These are phyloP conservation scores for Clostera curtula DNA, from an alignment of 2,888 invertebrate species.

Conservation along the genomic window DNA sequence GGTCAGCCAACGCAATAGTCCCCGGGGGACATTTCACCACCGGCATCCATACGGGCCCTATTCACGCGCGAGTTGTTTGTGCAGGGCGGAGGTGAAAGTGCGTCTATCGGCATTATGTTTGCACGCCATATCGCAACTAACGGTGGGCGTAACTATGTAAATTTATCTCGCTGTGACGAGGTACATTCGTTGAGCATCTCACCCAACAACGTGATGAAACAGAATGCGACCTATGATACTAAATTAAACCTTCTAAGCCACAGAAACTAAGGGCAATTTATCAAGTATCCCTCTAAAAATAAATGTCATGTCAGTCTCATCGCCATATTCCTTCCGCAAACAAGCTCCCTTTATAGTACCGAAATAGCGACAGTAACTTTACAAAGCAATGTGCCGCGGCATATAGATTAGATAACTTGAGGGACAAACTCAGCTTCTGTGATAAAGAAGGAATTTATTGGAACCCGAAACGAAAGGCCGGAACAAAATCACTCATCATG, in stretches of 20 bases:
- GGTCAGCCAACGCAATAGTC: slow-evolving; percentile 8
- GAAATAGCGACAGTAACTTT: slow-evolving; percentile 19
- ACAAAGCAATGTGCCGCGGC: slow-evolving; percentile 26
- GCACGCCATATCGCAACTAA: slow-evolving; percentile 30
- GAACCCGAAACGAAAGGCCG: slow-evolving; percentile 3
- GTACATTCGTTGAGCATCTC: slow-evolving; percentile 15
- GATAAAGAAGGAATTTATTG: slow-evolving; percentile 17
- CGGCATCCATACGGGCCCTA: slow-evolving; percentile 24
- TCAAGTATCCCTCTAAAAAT: no score
- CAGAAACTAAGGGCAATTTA: neutral
- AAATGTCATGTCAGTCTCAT: no score
- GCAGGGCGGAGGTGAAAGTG: slow-evolving; percentile 61
- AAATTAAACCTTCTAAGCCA: neutral
- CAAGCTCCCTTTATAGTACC: slow-evolving; percentile 13
- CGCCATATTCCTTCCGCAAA: slow-evolving; percentile 12
- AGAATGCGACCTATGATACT: neutral
- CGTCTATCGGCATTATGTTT: slow-evolving; percentile 35
- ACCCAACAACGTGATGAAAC: no score
- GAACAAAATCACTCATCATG: no score
- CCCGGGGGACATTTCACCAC: slow-evolving; percentile 40
- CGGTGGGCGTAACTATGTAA: slow-evolving; percentile 37
- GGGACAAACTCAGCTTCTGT: slow-evolving; percentile 21
- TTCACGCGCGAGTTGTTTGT: slow-evolving; percentile 42
- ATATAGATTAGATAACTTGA: slow-evolving; percentile 34
- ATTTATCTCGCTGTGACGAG: slow-evolving; percentile 14